Percentiles rank a stretch among this genome's conserved stretches.
These are phyloP conservation scores for Pterostichus niger DNA, from an alignment of 2,888 invertebrate species.

Conservation along the genomic window DNA sequence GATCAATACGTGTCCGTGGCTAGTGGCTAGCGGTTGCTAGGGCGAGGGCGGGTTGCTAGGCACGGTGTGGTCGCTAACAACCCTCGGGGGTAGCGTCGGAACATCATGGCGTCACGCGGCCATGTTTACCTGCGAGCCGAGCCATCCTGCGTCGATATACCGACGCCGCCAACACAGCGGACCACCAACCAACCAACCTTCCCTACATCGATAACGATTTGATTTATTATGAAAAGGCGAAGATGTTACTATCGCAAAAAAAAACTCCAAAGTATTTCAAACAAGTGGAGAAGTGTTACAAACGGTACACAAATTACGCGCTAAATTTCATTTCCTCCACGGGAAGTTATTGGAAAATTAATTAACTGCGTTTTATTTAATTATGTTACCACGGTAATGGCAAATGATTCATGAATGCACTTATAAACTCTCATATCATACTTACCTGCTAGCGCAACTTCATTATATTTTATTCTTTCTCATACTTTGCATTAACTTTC, in stretches of 20 bases:
- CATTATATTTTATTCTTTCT: too few relatives aligned
- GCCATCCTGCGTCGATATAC: slow-evolving; percentile 73
- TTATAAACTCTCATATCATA: slow-evolving; percentile 6
- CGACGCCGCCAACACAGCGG: neutral
- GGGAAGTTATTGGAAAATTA: slow-evolving; percentile 40
- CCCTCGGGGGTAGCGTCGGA: slow-evolving; percentile 77
- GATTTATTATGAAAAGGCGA: slow-evolving; percentile 29
- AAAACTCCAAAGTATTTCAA: neutral
- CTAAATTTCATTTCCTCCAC: slow-evolving; percentile 6
- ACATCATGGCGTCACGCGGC: slow-evolving; percentile 77
- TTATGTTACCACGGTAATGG: neutral
- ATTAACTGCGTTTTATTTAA: slow-evolving; percentile 27
- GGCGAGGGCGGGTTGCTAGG: slow-evolving; percentile 79
- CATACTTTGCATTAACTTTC: too few relatives aligned
- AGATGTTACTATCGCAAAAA: neutral
- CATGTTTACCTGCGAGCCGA: slow-evolving; percentile 75
- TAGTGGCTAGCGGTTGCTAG: slow-evolving; percentile 79
- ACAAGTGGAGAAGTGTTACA: neutral
- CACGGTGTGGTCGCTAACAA: slow-evolving; percentile 78
- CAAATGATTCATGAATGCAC: slow-evolving; percentile 1
- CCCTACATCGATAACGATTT: slow-evolving; percentile 28
- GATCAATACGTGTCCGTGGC: slow-evolving; percentile 79
- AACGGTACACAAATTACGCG: slow-evolving; percentile 4
- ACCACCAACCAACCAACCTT: too few relatives aligned
- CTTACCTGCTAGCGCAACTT: neutral